phyloP scores from a whole-genome alignment of 2,888 invertebrate species.

The Stictocephala bisonia region DNA sequence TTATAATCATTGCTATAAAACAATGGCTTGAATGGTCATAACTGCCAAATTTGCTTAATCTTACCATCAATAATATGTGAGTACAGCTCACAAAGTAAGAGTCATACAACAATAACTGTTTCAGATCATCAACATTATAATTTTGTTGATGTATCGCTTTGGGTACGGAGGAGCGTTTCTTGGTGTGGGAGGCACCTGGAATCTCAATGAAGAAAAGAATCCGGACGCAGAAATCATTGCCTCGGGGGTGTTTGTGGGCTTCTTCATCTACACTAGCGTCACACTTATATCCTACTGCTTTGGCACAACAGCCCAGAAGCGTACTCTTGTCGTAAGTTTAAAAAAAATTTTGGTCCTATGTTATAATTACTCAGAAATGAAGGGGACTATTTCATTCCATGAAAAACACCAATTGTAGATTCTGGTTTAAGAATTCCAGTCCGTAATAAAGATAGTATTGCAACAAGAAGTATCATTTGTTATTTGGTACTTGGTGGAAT shows the following conservation, averaged over 20 bases:
- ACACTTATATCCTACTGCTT: constrained; percentile 81
- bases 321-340: constrained; percentile 69
- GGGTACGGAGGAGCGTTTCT: constrained; percentile 86
- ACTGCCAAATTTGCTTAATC: no score
- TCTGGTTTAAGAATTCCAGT: constrained; percentile 40
- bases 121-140: constrained; percentile 84
- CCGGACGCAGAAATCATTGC: constrained; percentile 90
- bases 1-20: no score
- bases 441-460: no score
- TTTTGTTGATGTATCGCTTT: constrained; percentile 82
- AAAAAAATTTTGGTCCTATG: no score
- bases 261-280: constrained; percentile 84
- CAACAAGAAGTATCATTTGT: no score
- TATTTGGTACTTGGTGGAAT: no score
- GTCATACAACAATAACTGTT: constrained; percentile 56
- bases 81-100: no score
- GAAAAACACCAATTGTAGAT: background rate
- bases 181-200: constrained; percentile 91
- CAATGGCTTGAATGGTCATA: no score
- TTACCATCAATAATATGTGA: no score
- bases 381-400: no score
- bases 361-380: background rate
- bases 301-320: constrained; percentile 78
- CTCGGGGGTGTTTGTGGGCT: constrained; percentile 88
- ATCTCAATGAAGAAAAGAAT: constrained; percentile 88